Evolutionary conservation across 2,797 vertebrate genomes (phyloP).

Genomic region (Sebastes diploproa): DNA sequence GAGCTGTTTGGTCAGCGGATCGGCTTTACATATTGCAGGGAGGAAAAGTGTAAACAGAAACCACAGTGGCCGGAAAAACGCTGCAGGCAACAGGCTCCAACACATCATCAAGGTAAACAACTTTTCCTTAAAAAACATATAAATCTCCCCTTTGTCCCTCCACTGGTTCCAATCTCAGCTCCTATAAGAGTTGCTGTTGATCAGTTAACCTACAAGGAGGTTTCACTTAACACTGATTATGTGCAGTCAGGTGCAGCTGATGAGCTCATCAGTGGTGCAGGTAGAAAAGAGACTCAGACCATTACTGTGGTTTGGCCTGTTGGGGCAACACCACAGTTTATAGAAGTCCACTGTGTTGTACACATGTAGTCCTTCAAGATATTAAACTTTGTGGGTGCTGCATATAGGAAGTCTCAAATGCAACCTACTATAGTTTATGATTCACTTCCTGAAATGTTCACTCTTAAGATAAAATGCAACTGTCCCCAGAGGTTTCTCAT

Average conservation of each 20-base stretch:
- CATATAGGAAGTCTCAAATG: not conserved
- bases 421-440: not conserved
- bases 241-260: slow-evolving; percentile 3
- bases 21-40: not conserved
- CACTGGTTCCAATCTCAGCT: not conserved
- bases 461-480: not conserved
- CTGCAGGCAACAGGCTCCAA: not conserved
- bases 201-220: not conserved
- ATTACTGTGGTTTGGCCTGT: not conserved
- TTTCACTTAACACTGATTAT: not conserved
- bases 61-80: not conserved
- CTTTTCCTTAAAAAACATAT: not conserved
- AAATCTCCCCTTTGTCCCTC: not conserved
- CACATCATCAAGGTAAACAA: not conserved
- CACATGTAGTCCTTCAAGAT: not conserved
- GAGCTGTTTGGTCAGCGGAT: not conserved
- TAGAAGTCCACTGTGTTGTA: not conserved
- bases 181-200: not conserved
- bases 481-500: not conserved
- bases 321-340: not conserved
- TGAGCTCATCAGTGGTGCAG: not conserved
- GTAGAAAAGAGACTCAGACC: not conserved
- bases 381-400: not conserved
- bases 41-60: not conserved
- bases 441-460: not conserved